A percentile compares a stretch with the other conserved stretches of the same genome.
phyloP scores from a whole-genome alignment of 2,113 vertebrate species.

The Pelobates fuscus region DNA sequence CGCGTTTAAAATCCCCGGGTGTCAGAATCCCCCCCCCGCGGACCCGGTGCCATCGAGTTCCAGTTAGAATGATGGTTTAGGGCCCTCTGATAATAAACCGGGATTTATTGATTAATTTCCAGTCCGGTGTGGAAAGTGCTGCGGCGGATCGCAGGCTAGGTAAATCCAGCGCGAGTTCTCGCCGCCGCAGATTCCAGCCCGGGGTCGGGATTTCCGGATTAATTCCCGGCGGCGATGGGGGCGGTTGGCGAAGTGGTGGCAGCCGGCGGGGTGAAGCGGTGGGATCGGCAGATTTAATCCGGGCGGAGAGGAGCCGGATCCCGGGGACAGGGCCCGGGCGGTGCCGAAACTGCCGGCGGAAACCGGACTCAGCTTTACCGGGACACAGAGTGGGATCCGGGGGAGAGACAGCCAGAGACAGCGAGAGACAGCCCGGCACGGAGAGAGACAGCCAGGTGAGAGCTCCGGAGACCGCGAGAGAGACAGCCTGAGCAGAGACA shows the following conservation, averaged over 20 bases:
- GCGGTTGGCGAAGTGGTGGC: too few species aligned
- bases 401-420: conserved; percentile 21
- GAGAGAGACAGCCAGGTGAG: conserved; percentile 18
- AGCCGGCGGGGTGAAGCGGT: neutral
- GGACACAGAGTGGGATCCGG: conserved; percentile 42
- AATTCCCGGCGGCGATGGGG: neutral
- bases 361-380: conserved; percentile 5
- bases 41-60: too few species aligned
- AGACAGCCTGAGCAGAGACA: neutral
- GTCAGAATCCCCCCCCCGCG: too few species aligned
- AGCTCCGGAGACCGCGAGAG: neutral
- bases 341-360: conserved; percentile 16
- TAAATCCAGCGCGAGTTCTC: neutral
- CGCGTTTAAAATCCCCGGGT: neutral
- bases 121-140: conserved; percentile 29
- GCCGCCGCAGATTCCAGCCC: conserved; percentile 18
- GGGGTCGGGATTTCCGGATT: neutral
- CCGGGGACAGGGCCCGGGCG: neutral
- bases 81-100: too few species aligned
- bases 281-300: neutral
- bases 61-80: too few species aligned
- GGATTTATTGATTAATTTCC: too few species aligned
- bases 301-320: neutral
- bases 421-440: conserved; percentile 15
- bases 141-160: neutral